These are phyloP conservation scores for Cyanoramphus novaezelandiae DNA, from an alignment of 2,113 vertebrate species.

Conservation along the genomic window DNA sequence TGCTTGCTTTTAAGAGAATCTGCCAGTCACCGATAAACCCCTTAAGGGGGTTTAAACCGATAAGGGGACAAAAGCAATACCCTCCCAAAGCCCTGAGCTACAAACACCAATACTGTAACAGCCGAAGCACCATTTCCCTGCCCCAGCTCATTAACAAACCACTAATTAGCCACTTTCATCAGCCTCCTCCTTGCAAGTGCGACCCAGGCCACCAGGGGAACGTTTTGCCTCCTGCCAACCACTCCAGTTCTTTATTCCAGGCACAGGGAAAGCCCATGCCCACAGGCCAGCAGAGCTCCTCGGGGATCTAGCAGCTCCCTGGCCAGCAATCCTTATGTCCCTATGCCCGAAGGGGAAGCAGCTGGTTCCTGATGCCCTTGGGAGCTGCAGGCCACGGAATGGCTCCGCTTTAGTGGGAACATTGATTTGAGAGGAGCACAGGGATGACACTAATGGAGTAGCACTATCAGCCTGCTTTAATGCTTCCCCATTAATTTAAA, in stretches of 20 bases:
- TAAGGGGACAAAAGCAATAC: background rate
- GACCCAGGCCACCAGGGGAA: accelerated
- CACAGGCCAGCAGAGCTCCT: accelerated
- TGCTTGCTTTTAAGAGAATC: background rate
- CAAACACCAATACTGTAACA: accelerated
- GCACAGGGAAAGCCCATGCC: accelerated
- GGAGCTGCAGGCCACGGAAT: accelerated
- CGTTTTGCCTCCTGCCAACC: background rate
- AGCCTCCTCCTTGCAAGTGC: accelerated
- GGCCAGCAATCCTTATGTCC: accelerated
- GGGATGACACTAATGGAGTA: background rate
- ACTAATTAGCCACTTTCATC: background rate
- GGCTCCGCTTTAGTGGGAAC: background rate
- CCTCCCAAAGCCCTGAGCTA: background rate
- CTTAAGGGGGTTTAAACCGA: too few species aligned
- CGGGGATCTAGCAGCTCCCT: accelerated
- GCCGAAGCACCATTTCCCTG: background rate
- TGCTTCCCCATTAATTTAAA: background rate
- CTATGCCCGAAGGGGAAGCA: accelerated
- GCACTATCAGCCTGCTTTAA: background rate
- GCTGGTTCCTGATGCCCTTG: accelerated
- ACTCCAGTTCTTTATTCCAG: background rate
- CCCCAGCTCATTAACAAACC: background rate
- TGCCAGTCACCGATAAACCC: background rate
- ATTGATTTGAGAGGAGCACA: background rate